Evolutionary conservation across 2,888 invertebrate species (phyloP).

Genomic region (Rhodophaea formosa): DNA sequence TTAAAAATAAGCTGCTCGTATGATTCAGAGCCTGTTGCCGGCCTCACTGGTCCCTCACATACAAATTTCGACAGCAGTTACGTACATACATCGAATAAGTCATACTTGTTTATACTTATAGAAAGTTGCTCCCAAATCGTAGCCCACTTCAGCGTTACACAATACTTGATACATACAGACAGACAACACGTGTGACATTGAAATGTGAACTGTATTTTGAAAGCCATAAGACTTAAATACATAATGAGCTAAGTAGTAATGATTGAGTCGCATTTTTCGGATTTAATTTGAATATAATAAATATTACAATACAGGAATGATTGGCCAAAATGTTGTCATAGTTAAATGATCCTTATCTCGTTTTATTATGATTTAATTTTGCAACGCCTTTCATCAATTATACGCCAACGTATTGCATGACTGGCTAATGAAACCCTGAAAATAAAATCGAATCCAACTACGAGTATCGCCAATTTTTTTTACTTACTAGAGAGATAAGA

Average conservation of each 20-base stretch:
- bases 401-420: not conserved
- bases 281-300: slow-evolving; percentile 49
- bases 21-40: slow-evolving; percentile 24
- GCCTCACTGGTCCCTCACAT: slow-evolving; percentile 30
- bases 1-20: not conserved
- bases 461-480: too few relatives aligned
- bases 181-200: slow-evolving; percentile 16
- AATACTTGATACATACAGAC: slow-evolving; percentile 39
- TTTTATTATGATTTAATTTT: slow-evolving; percentile 1
- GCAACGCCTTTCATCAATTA: not conserved
- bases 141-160: slow-evolving; percentile 63
- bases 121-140: slow-evolving; percentile 74
- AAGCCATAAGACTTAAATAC: slow-evolving; percentile 13
- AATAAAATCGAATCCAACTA: not conserved
- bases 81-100: slow-evolving; percentile 45
- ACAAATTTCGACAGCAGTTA: slow-evolving; percentile 55
- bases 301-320: slow-evolving; percentile 31
- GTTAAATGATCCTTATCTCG: slow-evolving; percentile 16
- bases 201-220: slow-evolving; percentile 19
- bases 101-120: slow-evolving; percentile 64
- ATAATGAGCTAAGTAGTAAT: not conserved
- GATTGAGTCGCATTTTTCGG: slow-evolving; percentile 44
- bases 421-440: not conserved
- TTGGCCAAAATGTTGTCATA: slow-evolving; percentile 7
- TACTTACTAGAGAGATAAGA: too few relatives aligned